These are phyloP conservation scores for Leuctra nigra DNA, from an alignment of 2,888 invertebrate genomes.

Conservation along the genomic window DNA sequence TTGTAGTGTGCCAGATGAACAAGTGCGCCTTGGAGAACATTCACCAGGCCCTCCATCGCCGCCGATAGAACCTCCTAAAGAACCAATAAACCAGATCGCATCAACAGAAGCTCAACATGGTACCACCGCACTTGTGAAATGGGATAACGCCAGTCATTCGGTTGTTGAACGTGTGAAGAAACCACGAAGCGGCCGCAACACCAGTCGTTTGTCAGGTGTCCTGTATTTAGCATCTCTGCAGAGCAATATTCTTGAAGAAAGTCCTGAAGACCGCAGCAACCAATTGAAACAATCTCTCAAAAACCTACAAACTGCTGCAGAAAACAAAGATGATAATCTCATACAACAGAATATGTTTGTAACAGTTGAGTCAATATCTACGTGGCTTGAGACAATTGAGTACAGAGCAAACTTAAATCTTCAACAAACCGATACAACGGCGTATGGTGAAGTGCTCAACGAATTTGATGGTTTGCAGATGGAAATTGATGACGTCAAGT, in stretches of 20 bases:
- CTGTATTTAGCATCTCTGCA: slow-evolving; percentile 55
- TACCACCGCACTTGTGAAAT: slow-evolving; percentile 41
- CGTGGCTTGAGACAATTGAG: slow-evolving; percentile 80
- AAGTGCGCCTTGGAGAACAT: slow-evolving; percentile 31
- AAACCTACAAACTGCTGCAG: slow-evolving; percentile 52
- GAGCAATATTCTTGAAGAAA: slow-evolving; percentile 48
- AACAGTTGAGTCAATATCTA: slow-evolving; percentile 72
- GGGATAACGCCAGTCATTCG: slow-evolving; percentile 48
- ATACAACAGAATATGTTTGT: slow-evolving; percentile 65
- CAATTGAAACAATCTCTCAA: slow-evolving; percentile 55
- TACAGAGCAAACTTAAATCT: slow-evolving; percentile 61
- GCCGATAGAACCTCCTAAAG: neutral
- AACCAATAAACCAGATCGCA: neutral
- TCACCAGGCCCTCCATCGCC: slow-evolving; percentile 29
- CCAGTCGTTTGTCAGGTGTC: slow-evolving; percentile 53
- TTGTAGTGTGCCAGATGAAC: slow-evolving; percentile 18
- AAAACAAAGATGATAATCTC: slow-evolving; percentile 48
- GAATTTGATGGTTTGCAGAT: slow-evolving; percentile 43
- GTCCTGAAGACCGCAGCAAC: slow-evolving; percentile 47
- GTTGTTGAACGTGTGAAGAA: slow-evolving; percentile 50
- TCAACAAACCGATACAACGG: slow-evolving; percentile 50
- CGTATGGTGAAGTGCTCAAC: slow-evolving; percentile 37
- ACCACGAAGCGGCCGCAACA: slow-evolving; percentile 46
- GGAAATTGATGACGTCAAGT: slow-evolving; percentile 58
- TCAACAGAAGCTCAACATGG: slow-evolving; percentile 21